phyloP scores from a whole-genome alignment of 2,797 vertebrate genomes.

The Dromococcyx pavoninus region DNA sequence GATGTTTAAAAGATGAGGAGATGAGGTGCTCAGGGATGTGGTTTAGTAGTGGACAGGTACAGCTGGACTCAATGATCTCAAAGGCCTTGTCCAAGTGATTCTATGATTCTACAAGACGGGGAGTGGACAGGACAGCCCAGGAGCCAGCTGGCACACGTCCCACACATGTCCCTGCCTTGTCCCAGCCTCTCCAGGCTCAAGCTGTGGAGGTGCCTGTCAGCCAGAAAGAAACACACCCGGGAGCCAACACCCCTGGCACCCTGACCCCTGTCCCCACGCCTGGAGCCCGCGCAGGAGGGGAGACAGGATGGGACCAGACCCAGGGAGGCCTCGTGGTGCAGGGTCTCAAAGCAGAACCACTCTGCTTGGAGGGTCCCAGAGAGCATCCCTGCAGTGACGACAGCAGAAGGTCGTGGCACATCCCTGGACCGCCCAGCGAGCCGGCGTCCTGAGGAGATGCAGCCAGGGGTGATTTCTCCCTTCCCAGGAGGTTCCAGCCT shows the following conservation, averaged over 20 bases:
- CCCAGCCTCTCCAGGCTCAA: not conserved
- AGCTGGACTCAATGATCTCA: no score
- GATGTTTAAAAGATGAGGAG: no score
- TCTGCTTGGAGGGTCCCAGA: not conserved
- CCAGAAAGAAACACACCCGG: not conserved
- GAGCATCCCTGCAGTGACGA: not conserved
- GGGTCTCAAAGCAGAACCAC: not conserved
- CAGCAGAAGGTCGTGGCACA: rapidly evolving
- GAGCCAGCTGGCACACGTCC: not conserved
- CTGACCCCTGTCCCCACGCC: not conserved
- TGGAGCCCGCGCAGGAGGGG: not conserved
- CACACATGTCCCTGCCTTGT: rapidly evolving
- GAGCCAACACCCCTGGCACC: not conserved
- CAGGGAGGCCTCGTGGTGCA: not conserved
- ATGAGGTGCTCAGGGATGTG: no score
- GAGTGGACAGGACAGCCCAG: rapidly evolving
- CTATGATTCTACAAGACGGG: no score
- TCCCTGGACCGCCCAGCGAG: not conserved
- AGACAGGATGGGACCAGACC: not conserved
- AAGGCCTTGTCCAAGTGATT: no score
- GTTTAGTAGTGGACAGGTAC: no score
- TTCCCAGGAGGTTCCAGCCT: not conserved
- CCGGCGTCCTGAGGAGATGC: rapidly evolving
- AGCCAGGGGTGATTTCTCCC: not conserved
- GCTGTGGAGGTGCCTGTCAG: no score